Evolutionary conservation across 2,113 vertebrate genomes (phyloP).

Genomic region (Trochalopteron elliotii): DNA sequence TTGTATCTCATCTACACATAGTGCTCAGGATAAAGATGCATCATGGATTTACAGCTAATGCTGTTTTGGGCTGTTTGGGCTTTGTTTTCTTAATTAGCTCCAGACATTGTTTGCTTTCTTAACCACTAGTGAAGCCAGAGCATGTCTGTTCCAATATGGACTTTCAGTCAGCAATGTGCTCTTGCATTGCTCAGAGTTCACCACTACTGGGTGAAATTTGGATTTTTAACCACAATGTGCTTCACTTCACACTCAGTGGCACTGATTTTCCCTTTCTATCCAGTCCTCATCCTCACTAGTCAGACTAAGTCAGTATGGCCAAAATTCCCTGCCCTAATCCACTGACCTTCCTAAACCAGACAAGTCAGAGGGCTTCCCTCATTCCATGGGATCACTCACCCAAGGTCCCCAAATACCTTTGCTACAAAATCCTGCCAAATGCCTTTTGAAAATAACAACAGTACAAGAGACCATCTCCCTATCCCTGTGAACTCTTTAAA

Average conservation of each 20-base stretch:
- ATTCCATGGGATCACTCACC: not conserved
- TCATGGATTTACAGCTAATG: not conserved
- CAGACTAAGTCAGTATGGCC: not conserved
- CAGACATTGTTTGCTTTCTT: not conserved
- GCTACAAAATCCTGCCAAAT: not conserved
- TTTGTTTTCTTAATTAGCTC: not conserved
- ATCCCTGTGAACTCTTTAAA: not conserved
- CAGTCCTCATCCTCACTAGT: not conserved
- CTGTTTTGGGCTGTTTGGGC: not conserved
- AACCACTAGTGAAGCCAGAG: not conserved
- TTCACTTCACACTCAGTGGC: not conserved
- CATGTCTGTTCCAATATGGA: fast-evolving
- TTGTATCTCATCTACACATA: not conserved
- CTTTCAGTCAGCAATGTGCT: not conserved
- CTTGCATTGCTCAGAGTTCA: not conserved
- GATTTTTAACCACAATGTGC: not conserved
- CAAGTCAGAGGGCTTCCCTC: not conserved
- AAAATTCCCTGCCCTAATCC: not conserved
- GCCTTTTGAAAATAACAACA: not conserved
- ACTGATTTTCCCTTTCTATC: not conserved
- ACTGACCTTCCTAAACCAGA: not conserved
- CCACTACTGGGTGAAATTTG: not conserved
- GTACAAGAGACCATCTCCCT: not conserved
- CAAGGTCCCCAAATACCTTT: not conserved
- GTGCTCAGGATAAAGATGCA: not conserved